phyloP scores from a whole-genome alignment of 1,140 invertebrate genomes.

The Ladona fulva region DNA sequence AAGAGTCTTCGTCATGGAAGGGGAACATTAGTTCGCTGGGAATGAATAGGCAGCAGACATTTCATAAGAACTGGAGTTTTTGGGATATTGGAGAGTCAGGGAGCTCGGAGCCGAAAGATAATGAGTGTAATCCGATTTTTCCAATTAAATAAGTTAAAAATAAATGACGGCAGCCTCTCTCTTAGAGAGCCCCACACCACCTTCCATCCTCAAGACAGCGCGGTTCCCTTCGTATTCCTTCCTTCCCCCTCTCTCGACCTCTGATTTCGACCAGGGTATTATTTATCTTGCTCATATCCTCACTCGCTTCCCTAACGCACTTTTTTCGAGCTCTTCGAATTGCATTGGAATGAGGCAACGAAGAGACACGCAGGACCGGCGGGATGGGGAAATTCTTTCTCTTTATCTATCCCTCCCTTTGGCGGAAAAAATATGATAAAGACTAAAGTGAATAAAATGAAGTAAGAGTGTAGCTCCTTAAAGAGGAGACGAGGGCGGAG shows the following conservation, averaged over 20 bases:
- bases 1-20: neutral
- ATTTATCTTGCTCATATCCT: neutral
- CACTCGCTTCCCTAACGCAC: neutral
- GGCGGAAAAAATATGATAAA: neutral
- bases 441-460: neutral
- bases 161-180: neutral
- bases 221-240: neutral
- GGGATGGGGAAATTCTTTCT: neutral
- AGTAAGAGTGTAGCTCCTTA: neutral
- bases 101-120: neutral
- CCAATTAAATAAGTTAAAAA: constrained; percentile 8
- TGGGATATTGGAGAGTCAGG: neutral
- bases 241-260: neutral
- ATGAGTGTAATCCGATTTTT: constrained; percentile 6
- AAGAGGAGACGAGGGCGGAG: too few species aligned
- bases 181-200: neutral
- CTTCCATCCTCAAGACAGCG: neutral
- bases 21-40: neutral
- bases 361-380: neutral
- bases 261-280: neutral
- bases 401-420: neutral
- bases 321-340: neutral
- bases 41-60: constrained; percentile 5
- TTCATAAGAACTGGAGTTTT: neutral
- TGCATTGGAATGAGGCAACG: neutral